A percentile compares a stretch with the other conserved stretches of the same genome.
phyloP scores from a whole-genome alignment of 2,797 vertebrate genomes.

The Danio albolineatus region DNA sequence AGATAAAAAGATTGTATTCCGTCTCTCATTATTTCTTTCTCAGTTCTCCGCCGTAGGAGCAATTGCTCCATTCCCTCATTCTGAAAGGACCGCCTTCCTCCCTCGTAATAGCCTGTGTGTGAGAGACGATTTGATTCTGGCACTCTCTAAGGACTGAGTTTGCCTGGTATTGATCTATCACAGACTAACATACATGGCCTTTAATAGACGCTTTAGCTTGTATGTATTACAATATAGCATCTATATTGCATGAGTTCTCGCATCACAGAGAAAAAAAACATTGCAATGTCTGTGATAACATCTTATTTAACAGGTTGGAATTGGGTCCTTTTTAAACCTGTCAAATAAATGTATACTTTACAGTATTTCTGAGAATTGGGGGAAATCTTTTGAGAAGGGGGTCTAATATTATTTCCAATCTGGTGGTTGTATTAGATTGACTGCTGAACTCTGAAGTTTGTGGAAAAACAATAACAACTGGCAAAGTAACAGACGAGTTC shows the following conservation, averaged over 20 bases:
- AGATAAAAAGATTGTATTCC: conserved; percentile 26
- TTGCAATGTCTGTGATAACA: neutral
- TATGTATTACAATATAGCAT: conserved; percentile 32
- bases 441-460: conserved; percentile 24
- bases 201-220: neutral
- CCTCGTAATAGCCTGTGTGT: neutral
- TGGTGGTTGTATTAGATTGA: conserved; percentile 18
- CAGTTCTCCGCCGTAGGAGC: neutral
- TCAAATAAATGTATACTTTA: conserved; percentile 36
- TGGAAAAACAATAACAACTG: conserved; percentile 34
- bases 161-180: conserved; percentile 37
- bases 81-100: neutral
- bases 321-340: neutral
- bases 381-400: conserved; percentile 23
- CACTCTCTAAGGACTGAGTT: conserved; percentile 28
- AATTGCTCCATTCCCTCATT: conserved; percentile 3
- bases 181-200: conserved; percentile 20
- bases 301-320: neutral
- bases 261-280: neutral
- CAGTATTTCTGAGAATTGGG: conserved; percentile 26
- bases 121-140: conserved; percentile 34
- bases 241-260: conserved; percentile 10
- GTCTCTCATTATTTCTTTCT: conserved; percentile 27
- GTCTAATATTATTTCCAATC: conserved; percentile 24
- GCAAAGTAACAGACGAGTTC: conserved; percentile 12